These are phyloP conservation scores for Hyposoter didymator DNA, from an alignment of 2,888 invertebrate genomes.

Conservation along the genomic window DNA sequence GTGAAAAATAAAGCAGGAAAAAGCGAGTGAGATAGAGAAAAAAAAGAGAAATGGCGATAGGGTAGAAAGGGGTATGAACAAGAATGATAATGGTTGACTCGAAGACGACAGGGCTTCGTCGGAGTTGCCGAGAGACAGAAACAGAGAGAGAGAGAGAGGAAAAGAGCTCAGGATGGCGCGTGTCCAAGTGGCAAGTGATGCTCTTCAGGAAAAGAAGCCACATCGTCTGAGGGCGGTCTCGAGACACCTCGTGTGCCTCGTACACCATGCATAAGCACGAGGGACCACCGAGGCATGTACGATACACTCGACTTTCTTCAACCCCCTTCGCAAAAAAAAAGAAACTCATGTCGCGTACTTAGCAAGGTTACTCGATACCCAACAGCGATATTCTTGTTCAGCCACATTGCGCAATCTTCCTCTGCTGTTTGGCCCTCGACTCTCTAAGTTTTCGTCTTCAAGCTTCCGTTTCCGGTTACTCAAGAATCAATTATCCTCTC, in stretches of 20 bases:
- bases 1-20: neutral
- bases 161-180: constrained; percentile 74
- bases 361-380: constrained; percentile 40
- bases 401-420: constrained; percentile 7
- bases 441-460: constrained; percentile 10
- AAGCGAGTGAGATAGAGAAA: neutral
- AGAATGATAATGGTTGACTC: constrained; percentile 28
- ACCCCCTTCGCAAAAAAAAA: constrained; percentile 27
- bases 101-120: constrained; percentile 71
- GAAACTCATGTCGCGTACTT: constrained; percentile 24
- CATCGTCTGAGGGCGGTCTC: constrained; percentile 74
- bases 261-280: constrained; percentile 30
- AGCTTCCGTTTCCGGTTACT: constrained; percentile 21
- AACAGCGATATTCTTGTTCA: constrained; percentile 37
- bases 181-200: constrained; percentile 82
- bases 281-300: constrained; percentile 7
- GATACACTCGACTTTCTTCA: constrained; percentile 48
- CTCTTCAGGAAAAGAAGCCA: constrained; percentile 72
- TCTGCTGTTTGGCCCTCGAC: constrained; percentile 22
- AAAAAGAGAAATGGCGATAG: constrained; percentile 1
- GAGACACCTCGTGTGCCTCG: constrained; percentile 59
- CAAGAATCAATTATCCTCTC: constrained; percentile 21
- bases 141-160: constrained; percentile 11
- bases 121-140: constrained; percentile 18
- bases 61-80: constrained; percentile 10